phyloP scores from a whole-genome alignment of 1,140 invertebrate species.

The Charaxes varanes region DNA sequence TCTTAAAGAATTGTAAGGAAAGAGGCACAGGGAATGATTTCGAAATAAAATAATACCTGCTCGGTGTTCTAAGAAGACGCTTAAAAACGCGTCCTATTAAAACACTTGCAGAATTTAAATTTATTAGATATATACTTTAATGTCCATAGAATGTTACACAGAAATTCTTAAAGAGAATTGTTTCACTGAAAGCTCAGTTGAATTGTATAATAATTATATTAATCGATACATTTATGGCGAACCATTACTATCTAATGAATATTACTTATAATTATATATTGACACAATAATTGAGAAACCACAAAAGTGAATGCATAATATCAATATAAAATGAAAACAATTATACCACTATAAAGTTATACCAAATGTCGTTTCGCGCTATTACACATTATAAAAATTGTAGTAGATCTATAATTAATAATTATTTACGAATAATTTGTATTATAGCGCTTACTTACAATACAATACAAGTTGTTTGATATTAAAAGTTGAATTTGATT shows the following conservation, averaged over 20 bases:
- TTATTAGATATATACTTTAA: conserved; percentile 57
- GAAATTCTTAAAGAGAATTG: conserved; percentile 51
- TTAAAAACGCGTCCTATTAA: conserved; percentile 2
- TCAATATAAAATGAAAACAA: conserved; percentile 35
- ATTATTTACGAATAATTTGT: conserved; percentile 54
- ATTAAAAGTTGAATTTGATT: conserved; percentile 15
- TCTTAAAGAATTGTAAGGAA: too few relatives aligned
- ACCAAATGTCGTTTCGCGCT: too few relatives aligned
- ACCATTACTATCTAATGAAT: conserved; percentile 53
- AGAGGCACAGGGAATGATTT: too few relatives aligned
- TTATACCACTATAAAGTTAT: conserved; percentile 24
- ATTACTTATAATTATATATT: conserved; percentile 56
- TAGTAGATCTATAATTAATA: conserved; percentile 41
- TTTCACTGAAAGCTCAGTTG: conserved; percentile 58
- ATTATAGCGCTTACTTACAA: conserved; percentile 35
- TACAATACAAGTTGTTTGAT: conserved; percentile 23
- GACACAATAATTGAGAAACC: conserved; percentile 65
- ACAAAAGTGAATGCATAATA: conserved; percentile 34
- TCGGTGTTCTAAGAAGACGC: neutral
- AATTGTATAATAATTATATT: conserved; percentile 33
- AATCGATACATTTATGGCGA: conserved; percentile 47
- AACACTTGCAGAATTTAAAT: conserved; percentile 7
- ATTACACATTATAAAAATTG: conserved; percentile 29
- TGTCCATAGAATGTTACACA: conserved; percentile 61
- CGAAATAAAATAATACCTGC: conserved; percentile 16